Evolutionary conservation across 1,140 invertebrate genomes (phyloP).

Genomic region (Colletes latitarsis): DNA sequence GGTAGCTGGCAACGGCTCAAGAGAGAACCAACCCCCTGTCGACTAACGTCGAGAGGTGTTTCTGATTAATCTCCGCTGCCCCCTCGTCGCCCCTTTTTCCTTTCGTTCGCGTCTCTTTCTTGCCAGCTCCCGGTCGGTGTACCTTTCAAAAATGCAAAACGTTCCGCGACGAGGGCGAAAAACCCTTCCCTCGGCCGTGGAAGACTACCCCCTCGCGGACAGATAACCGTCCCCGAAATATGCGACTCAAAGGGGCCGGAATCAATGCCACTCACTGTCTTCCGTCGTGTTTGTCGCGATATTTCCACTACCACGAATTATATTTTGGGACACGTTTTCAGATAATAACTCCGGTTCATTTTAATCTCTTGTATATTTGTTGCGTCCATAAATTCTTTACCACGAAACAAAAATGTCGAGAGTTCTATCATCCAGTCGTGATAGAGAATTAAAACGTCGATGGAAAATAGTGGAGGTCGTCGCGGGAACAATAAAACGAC

Average conservation of each 20-base stretch:
- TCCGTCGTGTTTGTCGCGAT: neutral
- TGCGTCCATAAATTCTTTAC: no score
- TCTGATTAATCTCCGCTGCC: constrained; percentile 72
- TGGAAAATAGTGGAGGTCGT: neutral
- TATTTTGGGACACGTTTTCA: no score
- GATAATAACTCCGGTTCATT: no score
- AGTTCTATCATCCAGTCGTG: no score
- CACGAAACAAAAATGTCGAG: no score
- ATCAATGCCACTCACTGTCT: neutral
- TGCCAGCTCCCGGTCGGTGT: neutral
- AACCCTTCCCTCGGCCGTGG: neutral
- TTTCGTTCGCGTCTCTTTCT: constrained; percentile 28
- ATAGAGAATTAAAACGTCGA: constrained; percentile 7
- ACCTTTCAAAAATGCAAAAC: constrained; percentile 63
- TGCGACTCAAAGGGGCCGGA: no score
- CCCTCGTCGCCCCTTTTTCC: constrained; percentile 33
- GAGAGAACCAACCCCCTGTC: constrained; percentile 41
- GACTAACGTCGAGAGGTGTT: constrained; percentile 64
- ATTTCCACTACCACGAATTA: neutral
- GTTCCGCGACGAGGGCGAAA: constrained; percentile 12
- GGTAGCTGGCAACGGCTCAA: constrained; percentile 57
- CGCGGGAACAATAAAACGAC: neutral
- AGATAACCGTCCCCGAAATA: neutral
- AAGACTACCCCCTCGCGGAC: constrained; percentile 1
- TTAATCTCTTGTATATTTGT: no score